Percentiles rank a stretch among this genome's conserved stretches.
These are phyloP conservation scores for Augiades crinisus DNA, from an alignment of 2,888 invertebrate species.

Conservation along the genomic window DNA sequence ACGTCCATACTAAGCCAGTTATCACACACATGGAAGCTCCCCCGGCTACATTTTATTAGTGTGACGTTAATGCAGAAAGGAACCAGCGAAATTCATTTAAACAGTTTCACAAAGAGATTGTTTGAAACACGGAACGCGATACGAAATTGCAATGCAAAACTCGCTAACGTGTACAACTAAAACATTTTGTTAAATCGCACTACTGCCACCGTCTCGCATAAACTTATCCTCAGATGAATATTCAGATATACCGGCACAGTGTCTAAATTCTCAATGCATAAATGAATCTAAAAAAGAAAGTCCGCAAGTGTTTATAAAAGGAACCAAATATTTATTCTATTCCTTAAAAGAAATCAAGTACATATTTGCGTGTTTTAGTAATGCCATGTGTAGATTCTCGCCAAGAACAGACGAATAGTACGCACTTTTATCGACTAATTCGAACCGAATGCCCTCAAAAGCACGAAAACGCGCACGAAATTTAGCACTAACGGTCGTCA, in stretches of 20 bases:
- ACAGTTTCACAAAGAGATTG: slow-evolving; percentile 34
- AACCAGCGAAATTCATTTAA: slow-evolving; percentile 37
- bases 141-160: slow-evolving; percentile 25
- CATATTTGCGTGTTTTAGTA: too few species aligned
- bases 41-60: slow-evolving; percentile 18
- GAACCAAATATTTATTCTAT: too few species aligned
- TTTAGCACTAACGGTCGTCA: too few species aligned
- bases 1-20: slow-evolving; percentile 21
- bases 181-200: slow-evolving; percentile 23
- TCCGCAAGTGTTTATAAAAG: too few species aligned
- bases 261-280: not conserved
- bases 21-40: slow-evolving; percentile 11
- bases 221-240: slow-evolving; percentile 22
- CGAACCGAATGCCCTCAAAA: too few species aligned
- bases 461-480: too few species aligned
- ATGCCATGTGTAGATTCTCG: too few species aligned
- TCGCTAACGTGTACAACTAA: slow-evolving; percentile 17
- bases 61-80: slow-evolving; percentile 29
- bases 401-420: too few species aligned
- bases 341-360: too few species aligned
- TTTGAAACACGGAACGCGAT: slow-evolving; percentile 21
- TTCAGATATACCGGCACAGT: slow-evolving; percentile 29
- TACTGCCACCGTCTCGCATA: slow-evolving; percentile 12
- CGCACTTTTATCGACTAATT: too few species aligned
- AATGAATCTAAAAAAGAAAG: not conserved